These are phyloP conservation scores for Tenualosa ilisha DNA, from an alignment of 2,797 vertebrate species.

Conservation along the genomic window DNA sequence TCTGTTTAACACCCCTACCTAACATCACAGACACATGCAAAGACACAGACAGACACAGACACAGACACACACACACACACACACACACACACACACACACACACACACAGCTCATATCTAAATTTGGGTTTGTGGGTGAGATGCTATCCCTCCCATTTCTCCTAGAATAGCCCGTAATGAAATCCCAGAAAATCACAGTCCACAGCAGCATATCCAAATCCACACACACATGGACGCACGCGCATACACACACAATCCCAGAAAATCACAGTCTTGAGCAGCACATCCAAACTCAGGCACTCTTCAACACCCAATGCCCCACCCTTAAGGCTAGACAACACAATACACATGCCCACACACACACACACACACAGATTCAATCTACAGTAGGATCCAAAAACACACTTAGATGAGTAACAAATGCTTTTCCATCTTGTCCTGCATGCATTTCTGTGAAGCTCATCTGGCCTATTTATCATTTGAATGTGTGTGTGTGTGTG, in stretches of 20 bases:
- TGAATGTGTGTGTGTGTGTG: not conserved
- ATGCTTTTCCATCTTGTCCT: not conserved
- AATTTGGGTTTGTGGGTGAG: constrained; percentile 58
- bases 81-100: too few species aligned
- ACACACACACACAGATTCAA: not conserved
- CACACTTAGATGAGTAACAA: not conserved
- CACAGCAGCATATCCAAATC: constrained; percentile 40
- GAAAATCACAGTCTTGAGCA: constrained; percentile 57
- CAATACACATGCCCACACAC: not conserved
- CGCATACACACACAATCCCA: constrained; percentile 45
- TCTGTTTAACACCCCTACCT: not conserved
- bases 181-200: constrained; percentile 62
- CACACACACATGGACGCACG: not conserved
- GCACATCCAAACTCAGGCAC: not conserved
- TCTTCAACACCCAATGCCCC: not conserved
- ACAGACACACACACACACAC: not conserved
- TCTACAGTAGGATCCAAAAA: not conserved
- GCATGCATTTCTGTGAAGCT: not conserved
- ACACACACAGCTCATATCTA: constrained; percentile 34
- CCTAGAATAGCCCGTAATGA: constrained; percentile 71
- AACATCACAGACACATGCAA: not conserved
- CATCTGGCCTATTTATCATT: not conserved
- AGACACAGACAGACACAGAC: not conserved
- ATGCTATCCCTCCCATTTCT: constrained; percentile 58
- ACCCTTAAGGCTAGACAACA: not conserved